Evolutionary conservation across 2,797 vertebrate species (phyloP), one percentile per base, ranked within the genome.

Genomic region (Ctenochaetus hawaiiensis): DNA sequence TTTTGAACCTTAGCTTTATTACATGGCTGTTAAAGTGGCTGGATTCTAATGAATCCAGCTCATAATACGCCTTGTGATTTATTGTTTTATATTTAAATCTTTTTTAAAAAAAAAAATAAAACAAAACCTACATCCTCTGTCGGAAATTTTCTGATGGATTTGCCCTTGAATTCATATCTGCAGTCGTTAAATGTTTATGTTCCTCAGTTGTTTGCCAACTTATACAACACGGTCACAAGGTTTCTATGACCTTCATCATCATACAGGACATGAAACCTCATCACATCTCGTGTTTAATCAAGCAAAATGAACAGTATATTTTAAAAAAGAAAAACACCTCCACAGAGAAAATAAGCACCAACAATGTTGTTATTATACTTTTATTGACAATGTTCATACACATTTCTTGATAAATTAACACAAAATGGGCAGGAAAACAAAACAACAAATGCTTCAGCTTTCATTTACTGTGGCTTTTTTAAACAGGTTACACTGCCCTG

Each of bases 331-430:
- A 41, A 23, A 51, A 14, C 23, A 44, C 6, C 6, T 30, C 7
- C 43, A 74, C n/a, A 51, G 14, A 13, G 7, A 23, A 58, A 0
- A 1, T 8, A 30, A 20, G 13, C 54, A 47, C 56, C 0, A 8
- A 49, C 16, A 62, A 14, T 49, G 14, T 37, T 82, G 8, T 74
- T 30, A 41, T 72, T 69, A 66, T 73, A 80, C 7, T 80, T 94
- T 93, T 87, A 92, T 87, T 91, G 76, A 76, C 78, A 12, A 72
- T 75, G 79, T 85, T 64, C 77, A 16, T 78, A 83, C 72, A 86
- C 68, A 47, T 85, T 39, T 83, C 59, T 43, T 60, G 18, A 86
- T 80, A 90, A 85, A 86, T 86, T 59, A 82, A 84, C 56, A 78
- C 54, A 18, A 79, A 78, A 52, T 80, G 53, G 67, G 39, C 69